phyloP scores from a whole-genome alignment of 2,888 invertebrate genomes.

The Caenorhabditis becei region DNA sequence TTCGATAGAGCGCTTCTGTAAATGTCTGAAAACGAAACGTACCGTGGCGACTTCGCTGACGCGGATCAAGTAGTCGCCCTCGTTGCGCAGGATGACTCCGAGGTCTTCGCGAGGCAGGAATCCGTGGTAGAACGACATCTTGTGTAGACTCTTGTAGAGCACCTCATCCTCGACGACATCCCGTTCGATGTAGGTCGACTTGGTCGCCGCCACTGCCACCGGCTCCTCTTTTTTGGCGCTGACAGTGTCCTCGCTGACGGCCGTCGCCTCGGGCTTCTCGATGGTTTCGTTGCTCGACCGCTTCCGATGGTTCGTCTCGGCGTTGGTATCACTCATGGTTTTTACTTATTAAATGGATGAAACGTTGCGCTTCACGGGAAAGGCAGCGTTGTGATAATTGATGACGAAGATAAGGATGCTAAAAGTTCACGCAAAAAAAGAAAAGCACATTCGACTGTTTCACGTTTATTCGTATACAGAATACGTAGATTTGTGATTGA shows the following conservation, averaged over 20 bases:
- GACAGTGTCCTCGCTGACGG: slow-evolving; percentile 21
- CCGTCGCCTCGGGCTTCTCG: slow-evolving; percentile 11
- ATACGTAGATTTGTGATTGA: background rate
- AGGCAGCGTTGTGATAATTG: too few species aligned
- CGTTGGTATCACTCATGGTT: background rate
- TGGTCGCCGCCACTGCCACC: slow-evolving; percentile 15
- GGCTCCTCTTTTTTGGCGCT: slow-evolving; percentile 23
- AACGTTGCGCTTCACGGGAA: too few species aligned
- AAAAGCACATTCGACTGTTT: background rate
- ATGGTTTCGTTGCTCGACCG: background rate
- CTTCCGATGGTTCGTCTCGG: background rate
- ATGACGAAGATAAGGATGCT: too few species aligned
- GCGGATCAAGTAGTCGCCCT: slow-evolving; percentile 58
- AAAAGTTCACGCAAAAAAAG: background rate
- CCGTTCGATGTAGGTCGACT: slow-evolving; percentile 29
- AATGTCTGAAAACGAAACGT: background rate
- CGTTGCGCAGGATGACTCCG: slow-evolving; percentile 21
- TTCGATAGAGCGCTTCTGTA: background rate
- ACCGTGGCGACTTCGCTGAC: slow-evolving; percentile 54
- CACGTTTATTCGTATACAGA: slow-evolving; percentile 2
- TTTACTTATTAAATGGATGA: slow-evolving; percentile 3
- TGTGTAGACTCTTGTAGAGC: slow-evolving; percentile 36
- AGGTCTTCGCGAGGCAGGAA: slow-evolving; percentile 57
- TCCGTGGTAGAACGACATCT: slow-evolving; percentile 58
- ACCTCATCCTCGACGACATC: slow-evolving; percentile 49